phyloP scores from a whole-genome alignment of 2,888 invertebrate species.

The Chironomus tentans region DNA sequence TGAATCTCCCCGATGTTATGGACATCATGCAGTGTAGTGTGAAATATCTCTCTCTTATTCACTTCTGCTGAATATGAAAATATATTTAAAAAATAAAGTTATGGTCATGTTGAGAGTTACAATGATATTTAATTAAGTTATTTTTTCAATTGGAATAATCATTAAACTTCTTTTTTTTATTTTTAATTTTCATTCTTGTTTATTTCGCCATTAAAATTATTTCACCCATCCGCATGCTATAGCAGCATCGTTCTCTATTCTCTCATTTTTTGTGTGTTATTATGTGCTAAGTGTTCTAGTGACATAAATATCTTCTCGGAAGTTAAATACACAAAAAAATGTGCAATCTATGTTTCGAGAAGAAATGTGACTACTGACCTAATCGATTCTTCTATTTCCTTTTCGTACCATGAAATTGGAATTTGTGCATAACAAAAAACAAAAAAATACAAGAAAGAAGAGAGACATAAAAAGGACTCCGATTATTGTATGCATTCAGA shows the following conservation, averaged over 20 bases:
- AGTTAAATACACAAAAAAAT: not conserved
- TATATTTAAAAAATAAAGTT: not conserved
- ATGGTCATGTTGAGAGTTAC: constrained; percentile 22
- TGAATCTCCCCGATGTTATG: not conserved
- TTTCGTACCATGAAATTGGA: not conserved
- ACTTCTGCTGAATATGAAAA: not conserved
- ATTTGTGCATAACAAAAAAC: not conserved
- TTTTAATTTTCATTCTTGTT: no score
- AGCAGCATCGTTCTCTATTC: no score
- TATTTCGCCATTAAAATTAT: no score
- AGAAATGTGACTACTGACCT: constrained; percentile 13
- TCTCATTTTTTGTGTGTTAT: not conserved
- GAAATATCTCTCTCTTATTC: constrained; percentile 11
- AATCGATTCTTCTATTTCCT: not conserved
- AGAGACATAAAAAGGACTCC: not conserved
- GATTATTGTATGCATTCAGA: not conserved
- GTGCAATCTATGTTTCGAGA: not conserved
- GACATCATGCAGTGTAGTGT: constrained; percentile 22
- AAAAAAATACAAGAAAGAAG: no score
- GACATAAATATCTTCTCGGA: constrained; percentile 18
- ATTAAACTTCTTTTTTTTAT: not conserved
- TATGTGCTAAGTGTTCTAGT: not conserved
- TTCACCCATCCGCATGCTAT: no score
- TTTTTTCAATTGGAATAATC: constrained; percentile 1
- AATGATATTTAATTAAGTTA: constrained; percentile 27